A percentile compares a stretch with the other conserved stretches of the same genome.
Evolutionary conservation across 2,797 vertebrate species (phyloP).

Genomic region (Buceros bicornis): DNA sequence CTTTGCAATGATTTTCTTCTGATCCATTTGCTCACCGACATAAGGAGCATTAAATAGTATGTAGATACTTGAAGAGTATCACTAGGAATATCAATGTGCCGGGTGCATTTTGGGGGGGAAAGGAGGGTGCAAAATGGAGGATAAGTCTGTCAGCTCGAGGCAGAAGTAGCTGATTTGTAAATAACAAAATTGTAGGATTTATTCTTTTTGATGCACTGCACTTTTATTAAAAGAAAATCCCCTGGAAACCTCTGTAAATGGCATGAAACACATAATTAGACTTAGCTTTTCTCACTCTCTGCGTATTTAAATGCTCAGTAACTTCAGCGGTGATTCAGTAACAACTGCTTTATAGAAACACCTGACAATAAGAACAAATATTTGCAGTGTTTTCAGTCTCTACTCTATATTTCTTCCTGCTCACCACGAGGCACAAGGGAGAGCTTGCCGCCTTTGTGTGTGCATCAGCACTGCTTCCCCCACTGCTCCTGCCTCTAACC

Average conservation of each 20-base stretch:
- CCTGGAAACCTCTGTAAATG: conserved; percentile 68
- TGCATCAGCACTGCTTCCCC: neutral
- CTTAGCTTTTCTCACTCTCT: conserved; percentile 49
- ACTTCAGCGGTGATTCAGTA: conserved; percentile 63
- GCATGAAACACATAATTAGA: conserved; percentile 60
- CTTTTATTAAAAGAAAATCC: conserved; percentile 69
- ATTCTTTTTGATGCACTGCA: conserved; percentile 59
- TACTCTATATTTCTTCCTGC: neutral
- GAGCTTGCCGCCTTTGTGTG: neutral
- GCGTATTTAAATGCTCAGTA: conserved; percentile 58
- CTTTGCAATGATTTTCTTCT: neutral
- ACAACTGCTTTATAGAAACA: conserved; percentile 61
- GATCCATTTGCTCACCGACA: neutral
- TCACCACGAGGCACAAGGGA: neutral
- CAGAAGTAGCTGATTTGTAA: conserved; percentile 50
- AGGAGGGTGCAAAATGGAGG: conserved; percentile 28
- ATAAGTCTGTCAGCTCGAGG: neutral
- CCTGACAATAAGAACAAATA: conserved; percentile 59
- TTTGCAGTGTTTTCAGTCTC: conserved; percentile 35
- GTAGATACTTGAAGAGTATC: neutral
- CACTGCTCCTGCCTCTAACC: neutral
- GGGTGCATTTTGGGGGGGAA: conserved; percentile 11
- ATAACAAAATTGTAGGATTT: conserved; percentile 67
- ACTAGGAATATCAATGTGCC: neutral
- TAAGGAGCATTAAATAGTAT: neutral